Percentiles rank a stretch among this genome's conserved stretches.
These are phyloP conservation scores for Channa argus DNA, from an alignment of 2,113 vertebrate species.

Conservation along the genomic window DNA sequence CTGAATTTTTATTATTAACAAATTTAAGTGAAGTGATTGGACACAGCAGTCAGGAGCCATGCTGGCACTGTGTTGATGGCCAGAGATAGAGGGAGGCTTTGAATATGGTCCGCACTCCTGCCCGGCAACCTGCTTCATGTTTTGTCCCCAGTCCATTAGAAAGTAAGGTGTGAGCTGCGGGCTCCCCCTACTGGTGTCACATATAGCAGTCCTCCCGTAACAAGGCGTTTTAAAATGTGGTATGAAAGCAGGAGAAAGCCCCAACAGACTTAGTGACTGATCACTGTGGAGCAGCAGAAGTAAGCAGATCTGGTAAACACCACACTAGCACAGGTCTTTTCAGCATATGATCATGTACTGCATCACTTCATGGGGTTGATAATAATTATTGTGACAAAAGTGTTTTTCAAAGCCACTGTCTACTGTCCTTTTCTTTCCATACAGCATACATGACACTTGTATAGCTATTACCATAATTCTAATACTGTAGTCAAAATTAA, in stretches of 20 bases:
- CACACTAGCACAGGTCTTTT: conserved; percentile 1
- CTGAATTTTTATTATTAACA: conserved; percentile 8
- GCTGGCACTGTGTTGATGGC: conserved; percentile 25
- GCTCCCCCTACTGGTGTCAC: conserved; percentile 89
- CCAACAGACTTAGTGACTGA: not conserved
- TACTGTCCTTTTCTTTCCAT: not conserved
- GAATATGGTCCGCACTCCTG: conserved; percentile 43
- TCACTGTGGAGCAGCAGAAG: not conserved
- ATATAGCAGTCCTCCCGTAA: not conserved
- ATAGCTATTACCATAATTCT: not conserved
- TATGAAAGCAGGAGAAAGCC: not conserved
- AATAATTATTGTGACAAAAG: not conserved
- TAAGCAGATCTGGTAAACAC: conserved; percentile 10
- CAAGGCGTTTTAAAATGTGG: not conserved
- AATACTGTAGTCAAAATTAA: not conserved
- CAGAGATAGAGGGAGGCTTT: conserved; percentile 18
- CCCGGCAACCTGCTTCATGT: conserved; percentile 51
- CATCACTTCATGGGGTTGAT: not conserved
- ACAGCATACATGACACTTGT: not conserved
- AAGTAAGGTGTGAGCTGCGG: conserved; percentile 81
- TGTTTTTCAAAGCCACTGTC: not conserved
- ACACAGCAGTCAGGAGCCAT: conserved; percentile 23
- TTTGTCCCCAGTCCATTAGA: not conserved
- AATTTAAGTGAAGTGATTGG: conserved; percentile 17
- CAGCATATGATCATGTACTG: not conserved